Base-by-base conservation (phyloP, 2,888 invertebrate genomes). In the Poecilus cupreus region DNA sequence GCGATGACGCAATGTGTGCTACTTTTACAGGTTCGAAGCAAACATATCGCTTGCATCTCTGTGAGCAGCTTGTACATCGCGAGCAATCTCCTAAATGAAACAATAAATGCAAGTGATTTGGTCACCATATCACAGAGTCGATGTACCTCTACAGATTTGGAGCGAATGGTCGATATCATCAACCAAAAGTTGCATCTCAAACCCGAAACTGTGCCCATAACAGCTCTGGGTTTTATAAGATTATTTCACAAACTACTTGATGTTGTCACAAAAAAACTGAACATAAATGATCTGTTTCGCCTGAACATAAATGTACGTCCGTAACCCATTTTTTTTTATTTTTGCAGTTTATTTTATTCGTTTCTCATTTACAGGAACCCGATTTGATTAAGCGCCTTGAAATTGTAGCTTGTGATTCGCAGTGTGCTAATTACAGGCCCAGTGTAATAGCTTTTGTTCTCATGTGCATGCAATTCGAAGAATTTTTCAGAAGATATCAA, bases 31-130 rank as follows among this genome's bases (percentile, higher is more conserved):
- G 93, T 93, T 2, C 92, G 92, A 82, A 94, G 95, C 75, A 96
- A 95, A 88, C 96, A 96, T 90, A 93, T 97, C 90, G 95, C 95
- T 4, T 97, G 97, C 90, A 94, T 97, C 88, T 95, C 96, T 13
- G 94, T 97, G 39, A 94, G 96, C 82, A 95, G 96, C 85, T 94
- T 97, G 90, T 94, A 96, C 90, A 92, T 97, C 86, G 96, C 97
- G 82, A 94, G 95, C 85, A 91, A 92, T 87, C 92, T 94, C 81
- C 90, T 93, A 82, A 91, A 92, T 83, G 90, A 92, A 84, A 89
- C 93, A 78, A 90, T 92, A 83, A 91, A 92, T 87, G 91, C 93
- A 75, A 93, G 93, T 84, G 94, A 95, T 87, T 89, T 96, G 82
- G 94, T 94, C 89, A 88, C 89, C 85, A 89, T 91, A 85, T 91